Conservation (phyloP, 2,797 vertebrate species). For the Lithobates pipiens region DNA sequence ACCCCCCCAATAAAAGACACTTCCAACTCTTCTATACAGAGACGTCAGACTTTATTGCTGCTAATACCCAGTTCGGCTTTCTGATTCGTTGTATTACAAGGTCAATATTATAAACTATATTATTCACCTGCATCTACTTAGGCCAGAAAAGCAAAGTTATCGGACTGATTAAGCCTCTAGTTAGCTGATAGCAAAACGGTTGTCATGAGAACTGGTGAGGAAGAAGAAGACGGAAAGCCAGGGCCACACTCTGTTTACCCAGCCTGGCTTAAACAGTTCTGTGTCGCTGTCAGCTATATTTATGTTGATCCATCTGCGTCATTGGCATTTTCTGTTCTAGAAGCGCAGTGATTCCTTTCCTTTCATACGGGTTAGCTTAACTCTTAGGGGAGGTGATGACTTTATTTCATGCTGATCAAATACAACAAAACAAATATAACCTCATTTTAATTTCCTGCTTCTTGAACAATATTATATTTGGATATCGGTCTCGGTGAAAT, state of each 20-base stretch:
- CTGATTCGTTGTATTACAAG: constrained; percentile 31
- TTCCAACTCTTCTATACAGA: background rate
- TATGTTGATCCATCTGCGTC: constrained; percentile 66
- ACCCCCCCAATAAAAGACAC: background rate
- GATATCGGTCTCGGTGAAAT: background rate
- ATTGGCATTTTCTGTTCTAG: constrained; percentile 51
- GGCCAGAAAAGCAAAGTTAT: constrained; percentile 34
- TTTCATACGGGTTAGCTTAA: constrained; percentile 48
- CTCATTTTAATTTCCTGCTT: background rate
- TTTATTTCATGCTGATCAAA: constrained; percentile 10
- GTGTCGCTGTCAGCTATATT: constrained; percentile 70
- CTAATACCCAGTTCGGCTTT: constrained; percentile 2
- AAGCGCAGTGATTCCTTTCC: constrained; percentile 61
- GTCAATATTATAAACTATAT: constrained; percentile 43
- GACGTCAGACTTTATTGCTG: background rate
- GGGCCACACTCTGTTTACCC: constrained; percentile 69
- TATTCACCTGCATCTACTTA: constrained; percentile 35
- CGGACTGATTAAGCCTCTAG: constrained; percentile 54
- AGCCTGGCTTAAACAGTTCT: constrained; percentile 66
- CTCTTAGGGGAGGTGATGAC: background rate
- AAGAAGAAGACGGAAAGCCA: constrained; percentile 67
- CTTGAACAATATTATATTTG: constrained; percentile 1
- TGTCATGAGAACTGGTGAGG: constrained; percentile 72
- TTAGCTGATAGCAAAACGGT: constrained; percentile 68
- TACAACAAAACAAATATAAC: constrained; percentile 29